These are phyloP conservation scores for Paramacrobiotus metropolitanus DNA, from an alignment of 1,140 invertebrate species.

Conservation along the genomic window DNA sequence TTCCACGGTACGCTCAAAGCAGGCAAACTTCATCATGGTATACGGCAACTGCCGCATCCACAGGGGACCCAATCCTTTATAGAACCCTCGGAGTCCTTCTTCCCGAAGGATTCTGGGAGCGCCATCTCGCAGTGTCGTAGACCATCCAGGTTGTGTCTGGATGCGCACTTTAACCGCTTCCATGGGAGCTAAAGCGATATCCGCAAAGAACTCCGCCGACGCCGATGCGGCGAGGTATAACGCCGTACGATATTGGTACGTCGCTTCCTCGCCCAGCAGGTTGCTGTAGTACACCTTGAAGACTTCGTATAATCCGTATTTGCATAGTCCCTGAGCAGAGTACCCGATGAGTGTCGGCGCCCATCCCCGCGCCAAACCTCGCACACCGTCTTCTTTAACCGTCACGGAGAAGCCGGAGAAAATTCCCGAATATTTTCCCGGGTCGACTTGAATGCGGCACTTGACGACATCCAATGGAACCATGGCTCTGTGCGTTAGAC, in stretches of 20 bases:
- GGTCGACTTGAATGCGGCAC: slow-evolving; percentile 75
- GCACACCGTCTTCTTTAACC: slow-evolving; percentile 59
- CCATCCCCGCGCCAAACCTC: slow-evolving; percentile 81
- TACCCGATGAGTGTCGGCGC: slow-evolving; percentile 95
- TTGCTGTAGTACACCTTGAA: slow-evolving; percentile 65
- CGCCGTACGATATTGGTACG: slow-evolving; percentile 72
- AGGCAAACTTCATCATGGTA: slow-evolving; percentile 99
- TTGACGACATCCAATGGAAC: slow-evolving; percentile 95
- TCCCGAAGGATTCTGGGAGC: slow-evolving; percentile 46
- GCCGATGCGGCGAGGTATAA: slow-evolving; percentile 85
- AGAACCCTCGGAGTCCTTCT: slow-evolving; percentile 42
- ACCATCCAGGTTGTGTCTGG: slow-evolving; percentile 86
- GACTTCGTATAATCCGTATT: slow-evolving; percentile 70
- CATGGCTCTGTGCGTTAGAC: slow-evolving; percentile 54
- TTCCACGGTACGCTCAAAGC: slow-evolving; percentile 94
- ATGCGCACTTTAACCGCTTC: slow-evolving; percentile 94
- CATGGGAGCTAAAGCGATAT: slow-evolving; percentile 89
- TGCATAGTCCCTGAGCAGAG: slow-evolving; percentile 54
- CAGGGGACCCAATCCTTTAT: slow-evolving; percentile 81
- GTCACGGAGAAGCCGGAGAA: slow-evolving; percentile 57
- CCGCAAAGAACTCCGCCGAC: slow-evolving; percentile 96
- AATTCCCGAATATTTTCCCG: slow-evolving; percentile 75
- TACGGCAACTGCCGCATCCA: slow-evolving; percentile 98
- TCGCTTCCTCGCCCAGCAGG: slow-evolving; percentile 69
- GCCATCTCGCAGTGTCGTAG: slow-evolving; percentile 62